phyloP scores from a whole-genome alignment of 2,113 vertebrate genomes.

The Lampris incognitus region DNA sequence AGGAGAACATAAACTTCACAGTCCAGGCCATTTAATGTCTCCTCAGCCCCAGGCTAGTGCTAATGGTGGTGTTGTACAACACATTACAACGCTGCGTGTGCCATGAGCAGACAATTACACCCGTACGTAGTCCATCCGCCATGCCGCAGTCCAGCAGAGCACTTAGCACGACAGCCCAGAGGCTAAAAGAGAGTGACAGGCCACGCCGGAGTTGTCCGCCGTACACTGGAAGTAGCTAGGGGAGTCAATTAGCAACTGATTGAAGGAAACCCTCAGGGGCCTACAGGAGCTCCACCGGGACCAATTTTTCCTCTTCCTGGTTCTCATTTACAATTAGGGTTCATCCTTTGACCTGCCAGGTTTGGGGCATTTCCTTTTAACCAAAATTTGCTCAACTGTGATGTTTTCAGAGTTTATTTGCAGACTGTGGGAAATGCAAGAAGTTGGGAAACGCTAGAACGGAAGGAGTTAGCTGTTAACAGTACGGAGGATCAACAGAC shows the following conservation, averaged over 20 bases:
- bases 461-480: too few species aligned
- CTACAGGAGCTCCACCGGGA: not conserved
- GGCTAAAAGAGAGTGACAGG: slow-evolving; percentile 82
- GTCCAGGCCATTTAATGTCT: slow-evolving; percentile 79
- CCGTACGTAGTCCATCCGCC: slow-evolving; percentile 90
- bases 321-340: slow-evolving; percentile 36
- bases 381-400: too few species aligned
- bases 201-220: slow-evolving; percentile 73
- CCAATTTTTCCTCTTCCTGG: not conserved
- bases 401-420: too few species aligned
- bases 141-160: slow-evolving; percentile 78
- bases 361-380: too few species aligned
- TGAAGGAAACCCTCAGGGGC: slow-evolving; percentile 4
- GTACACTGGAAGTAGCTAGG: slow-evolving; percentile 32
- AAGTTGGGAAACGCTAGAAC: too few species aligned
- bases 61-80: slow-evolving; percentile 92
- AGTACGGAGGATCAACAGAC: too few species aligned
- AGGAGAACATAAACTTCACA: slow-evolving; percentile 77
- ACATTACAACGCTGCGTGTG: slow-evolving; percentile 82
- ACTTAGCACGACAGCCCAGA: slow-evolving; percentile 81
- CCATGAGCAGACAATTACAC: slow-evolving; percentile 88
- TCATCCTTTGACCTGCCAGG: too few species aligned
- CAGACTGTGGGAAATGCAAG: too few species aligned
- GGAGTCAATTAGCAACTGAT: slow-evolving; percentile 28
- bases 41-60: slow-evolving; percentile 87